Evolutionary conservation across 2,797 vertebrate species (phyloP).

Genomic region (Characodon lateralis): DNA sequence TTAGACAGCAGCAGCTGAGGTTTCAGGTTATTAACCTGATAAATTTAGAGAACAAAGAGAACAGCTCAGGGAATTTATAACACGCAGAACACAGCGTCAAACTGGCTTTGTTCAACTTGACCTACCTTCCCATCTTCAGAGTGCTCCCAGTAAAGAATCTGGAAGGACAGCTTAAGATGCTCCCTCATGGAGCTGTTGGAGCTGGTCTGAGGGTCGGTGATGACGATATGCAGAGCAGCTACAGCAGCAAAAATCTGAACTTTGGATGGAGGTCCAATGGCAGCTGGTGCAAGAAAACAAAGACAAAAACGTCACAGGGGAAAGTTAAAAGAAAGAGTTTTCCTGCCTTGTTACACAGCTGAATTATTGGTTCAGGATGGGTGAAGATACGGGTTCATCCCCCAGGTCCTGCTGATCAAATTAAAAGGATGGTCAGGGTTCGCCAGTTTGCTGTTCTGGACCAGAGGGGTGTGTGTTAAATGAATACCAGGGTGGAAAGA

Average conservation of each 20-base stretch:
- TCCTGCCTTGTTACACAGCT: not conserved
- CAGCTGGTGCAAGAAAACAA: constrained; percentile 48
- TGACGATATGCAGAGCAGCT: constrained; percentile 56
- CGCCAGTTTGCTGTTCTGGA: no score
- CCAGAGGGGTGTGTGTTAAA: no score
- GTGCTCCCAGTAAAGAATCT: constrained; percentile 67
- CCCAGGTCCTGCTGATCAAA: no score
- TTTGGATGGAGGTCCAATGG: constrained; percentile 72
- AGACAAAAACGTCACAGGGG: not conserved
- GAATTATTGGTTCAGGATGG: no score
- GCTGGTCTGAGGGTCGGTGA: constrained; percentile 65
- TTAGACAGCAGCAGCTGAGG: not conserved
- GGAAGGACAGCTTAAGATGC: constrained; percentile 21
- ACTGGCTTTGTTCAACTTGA: not conserved
- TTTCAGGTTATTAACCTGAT: not conserved
- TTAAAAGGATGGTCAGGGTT: no score
- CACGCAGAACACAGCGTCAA: no score
- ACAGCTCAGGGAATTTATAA: not conserved
- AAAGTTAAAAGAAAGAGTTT: not conserved
- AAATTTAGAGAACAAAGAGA: no score
- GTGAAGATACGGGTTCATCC: no score
- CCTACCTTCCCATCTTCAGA: constrained; percentile 43
- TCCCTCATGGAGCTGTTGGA: constrained; percentile 71
- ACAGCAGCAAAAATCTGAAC: constrained; percentile 47
- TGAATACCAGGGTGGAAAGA: no score